Percentiles rank a stretch among this genome's conserved stretches.
Evolutionary conservation across 2,113 vertebrate species (phyloP).

Genomic region (Malurus melanocephalus): DNA sequence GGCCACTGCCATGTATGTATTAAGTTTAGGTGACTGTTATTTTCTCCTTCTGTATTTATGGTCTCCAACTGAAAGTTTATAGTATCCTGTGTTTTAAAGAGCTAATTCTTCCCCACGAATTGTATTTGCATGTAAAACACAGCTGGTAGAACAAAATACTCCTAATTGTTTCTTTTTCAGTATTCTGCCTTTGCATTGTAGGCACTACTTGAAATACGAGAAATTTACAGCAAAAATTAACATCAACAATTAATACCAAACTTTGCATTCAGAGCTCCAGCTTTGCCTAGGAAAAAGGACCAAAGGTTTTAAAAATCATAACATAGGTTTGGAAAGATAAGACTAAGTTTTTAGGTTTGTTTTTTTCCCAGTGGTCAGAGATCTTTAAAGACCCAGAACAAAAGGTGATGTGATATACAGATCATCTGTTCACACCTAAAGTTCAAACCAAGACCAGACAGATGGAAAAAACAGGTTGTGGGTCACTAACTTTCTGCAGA

Average conservation of each 20-base stretch:
- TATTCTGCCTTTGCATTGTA: background rate
- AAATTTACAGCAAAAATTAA: background rate
- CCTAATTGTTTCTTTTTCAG: background rate
- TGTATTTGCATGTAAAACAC: background rate
- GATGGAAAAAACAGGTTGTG: background rate
- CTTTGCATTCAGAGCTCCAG: background rate
- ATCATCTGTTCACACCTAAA: background rate
- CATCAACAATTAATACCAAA: background rate
- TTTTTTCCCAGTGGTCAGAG: background rate
- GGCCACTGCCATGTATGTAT: fast-evolving
- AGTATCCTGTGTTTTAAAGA: background rate
- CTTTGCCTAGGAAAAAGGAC: background rate
- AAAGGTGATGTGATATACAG: background rate
- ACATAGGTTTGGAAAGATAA: background rate
- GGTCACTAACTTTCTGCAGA: background rate
- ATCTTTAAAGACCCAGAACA: background rate
- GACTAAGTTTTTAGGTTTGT: background rate
- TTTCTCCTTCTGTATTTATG: background rate
- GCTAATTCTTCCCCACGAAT: background rate
- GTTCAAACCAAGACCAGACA: constrained; percentile 4
- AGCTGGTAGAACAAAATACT: background rate
- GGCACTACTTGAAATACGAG: background rate
- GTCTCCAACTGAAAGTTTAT: background rate
- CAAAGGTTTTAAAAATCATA: background rate
- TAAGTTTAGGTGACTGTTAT: background rate